phyloP scores from a whole-genome alignment of 2,797 vertebrate genomes.

The Ptychobarbus kaznakovi region DNA sequence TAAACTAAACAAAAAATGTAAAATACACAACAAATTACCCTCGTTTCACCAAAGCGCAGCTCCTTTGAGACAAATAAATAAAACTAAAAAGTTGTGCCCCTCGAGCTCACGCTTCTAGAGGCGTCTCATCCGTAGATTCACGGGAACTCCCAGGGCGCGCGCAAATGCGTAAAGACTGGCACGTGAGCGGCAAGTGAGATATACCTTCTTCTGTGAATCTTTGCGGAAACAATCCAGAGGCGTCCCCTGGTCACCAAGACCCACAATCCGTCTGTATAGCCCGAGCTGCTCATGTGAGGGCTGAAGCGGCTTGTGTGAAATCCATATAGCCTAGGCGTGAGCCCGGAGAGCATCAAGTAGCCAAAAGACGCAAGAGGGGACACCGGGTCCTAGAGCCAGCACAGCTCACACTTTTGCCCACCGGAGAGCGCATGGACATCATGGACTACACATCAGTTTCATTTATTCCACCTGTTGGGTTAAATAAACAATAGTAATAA shows the following conservation, averaged over 20 bases:
- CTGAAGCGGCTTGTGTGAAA: constrained; percentile 32
- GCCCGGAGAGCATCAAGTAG: constrained; percentile 48
- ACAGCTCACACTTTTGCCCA: constrained; percentile 10
- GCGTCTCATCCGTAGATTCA: background rate
- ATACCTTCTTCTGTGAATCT: background rate
- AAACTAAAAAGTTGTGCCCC: background rate
- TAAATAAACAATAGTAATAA: background rate
- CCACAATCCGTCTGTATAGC: background rate
- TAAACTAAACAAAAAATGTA: background rate
- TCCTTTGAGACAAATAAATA: background rate
- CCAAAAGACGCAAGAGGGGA: constrained; percentile 31
- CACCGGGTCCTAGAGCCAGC: constrained; percentile 56
- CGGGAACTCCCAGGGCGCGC: constrained; percentile 13
- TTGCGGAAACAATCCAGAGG: background rate
- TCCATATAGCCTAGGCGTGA: constrained; percentile 12
- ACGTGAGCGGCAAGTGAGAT: background rate
- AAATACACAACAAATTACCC: constrained; percentile 34
- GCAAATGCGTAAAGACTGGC: constrained; percentile 15
- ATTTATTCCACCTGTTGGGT: background rate
- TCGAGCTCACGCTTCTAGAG: background rate
- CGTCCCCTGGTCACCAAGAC: constrained; percentile 7
- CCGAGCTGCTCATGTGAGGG: background rate
- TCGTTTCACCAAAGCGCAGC: background rate
- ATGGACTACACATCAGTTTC: background rate
- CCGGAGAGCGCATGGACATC: background rate